A percentile compares a stretch with the other conserved stretches of the same genome.
Evolutionary conservation across 2,888 invertebrate species (phyloP).

Genomic region (Selenia dentaria): DNA sequence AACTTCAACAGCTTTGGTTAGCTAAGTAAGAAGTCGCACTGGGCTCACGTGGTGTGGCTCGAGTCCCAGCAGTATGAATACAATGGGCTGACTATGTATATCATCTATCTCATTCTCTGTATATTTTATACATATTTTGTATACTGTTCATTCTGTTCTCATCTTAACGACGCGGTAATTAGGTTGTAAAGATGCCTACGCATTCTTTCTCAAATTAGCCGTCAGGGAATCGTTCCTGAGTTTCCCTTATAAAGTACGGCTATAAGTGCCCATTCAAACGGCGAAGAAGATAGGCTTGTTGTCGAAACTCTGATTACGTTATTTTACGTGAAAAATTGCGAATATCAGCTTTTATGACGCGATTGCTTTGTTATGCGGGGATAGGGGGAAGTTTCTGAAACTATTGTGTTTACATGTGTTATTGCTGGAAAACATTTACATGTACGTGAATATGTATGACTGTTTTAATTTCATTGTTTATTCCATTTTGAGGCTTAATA

Average conservation of each 20-base stretch:
- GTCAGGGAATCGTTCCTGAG: conserved; percentile 31
- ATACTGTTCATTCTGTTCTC: conserved; percentile 14
- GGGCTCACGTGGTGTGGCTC: no score
- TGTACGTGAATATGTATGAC: no score
- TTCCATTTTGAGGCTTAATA: no score
- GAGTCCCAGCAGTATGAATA: no score
- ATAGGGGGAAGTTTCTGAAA: conserved; percentile 1
- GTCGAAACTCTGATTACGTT: conserved; percentile 33
- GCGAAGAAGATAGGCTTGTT: conserved; percentile 27
- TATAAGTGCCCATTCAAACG: conserved; percentile 32
- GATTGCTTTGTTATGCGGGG: conserved; percentile 12
- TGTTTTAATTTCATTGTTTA: no score
- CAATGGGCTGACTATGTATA: no score
- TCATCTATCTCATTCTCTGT: no score
- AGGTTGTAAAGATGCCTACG: conserved; percentile 33
- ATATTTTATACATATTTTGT: no score
- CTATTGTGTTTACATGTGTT: not conserved
- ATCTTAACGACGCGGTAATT: conserved; percentile 31
- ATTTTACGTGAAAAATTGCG: conserved; percentile 29
- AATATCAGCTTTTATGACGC: conserved; percentile 17
- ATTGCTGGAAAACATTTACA: not conserved
- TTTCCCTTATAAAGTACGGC: conserved; percentile 31
- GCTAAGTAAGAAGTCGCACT: no score
- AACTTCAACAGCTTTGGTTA: no score
- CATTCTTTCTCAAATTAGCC: conserved; percentile 34